Evolutionary conservation across 64 coral and sea anemone species (phyloP).

Genomic region (Actinia tenebrosa): DNA sequence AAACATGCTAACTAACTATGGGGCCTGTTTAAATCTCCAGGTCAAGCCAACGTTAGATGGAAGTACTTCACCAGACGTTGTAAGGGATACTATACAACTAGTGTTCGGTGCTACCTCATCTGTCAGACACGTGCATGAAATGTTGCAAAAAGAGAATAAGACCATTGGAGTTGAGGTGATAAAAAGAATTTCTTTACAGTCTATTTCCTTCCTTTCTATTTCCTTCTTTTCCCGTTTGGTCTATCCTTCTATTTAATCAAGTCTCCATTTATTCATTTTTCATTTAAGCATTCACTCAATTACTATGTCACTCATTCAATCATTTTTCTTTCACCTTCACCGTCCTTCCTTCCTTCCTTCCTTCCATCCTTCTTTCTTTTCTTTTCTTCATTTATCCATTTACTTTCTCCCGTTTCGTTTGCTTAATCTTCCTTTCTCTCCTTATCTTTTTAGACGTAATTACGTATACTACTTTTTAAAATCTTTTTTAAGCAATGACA

Average conservation of each 20-base stretch:
- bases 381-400: background rate
- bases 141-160: background rate
- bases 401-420: background rate
- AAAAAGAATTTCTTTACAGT: background rate
- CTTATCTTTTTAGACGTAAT: background rate
- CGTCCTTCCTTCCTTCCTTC: background rate
- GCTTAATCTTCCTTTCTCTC: background rate
- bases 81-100: slow-evolving; percentile 22
- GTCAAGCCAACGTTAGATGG: slow-evolving; percentile 11
- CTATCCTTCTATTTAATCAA: too few relatives aligned
- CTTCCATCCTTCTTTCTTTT: background rate
- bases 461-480: background rate
- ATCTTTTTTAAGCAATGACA: background rate
- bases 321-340: too few relatives aligned
- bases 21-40: slow-evolving; percentile 12
- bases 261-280: background rate
- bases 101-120: slow-evolving; percentile 14
- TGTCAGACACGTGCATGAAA: background rate
- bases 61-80: background rate
- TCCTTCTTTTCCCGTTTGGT: background rate
- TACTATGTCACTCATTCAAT: too few relatives aligned
- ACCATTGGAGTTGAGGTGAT: slow-evolving; percentile 16
- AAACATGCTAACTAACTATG: too few relatives aligned
- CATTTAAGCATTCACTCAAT: too few relatives aligned
- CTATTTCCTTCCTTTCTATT: background rate